A percentile compares a stretch with the other conserved stretches of the same genome.
These are phyloP conservation scores for Dasyprocta punctata DNA, from an alignment of 2,113 vertebrate species.

Conservation along the genomic window DNA sequence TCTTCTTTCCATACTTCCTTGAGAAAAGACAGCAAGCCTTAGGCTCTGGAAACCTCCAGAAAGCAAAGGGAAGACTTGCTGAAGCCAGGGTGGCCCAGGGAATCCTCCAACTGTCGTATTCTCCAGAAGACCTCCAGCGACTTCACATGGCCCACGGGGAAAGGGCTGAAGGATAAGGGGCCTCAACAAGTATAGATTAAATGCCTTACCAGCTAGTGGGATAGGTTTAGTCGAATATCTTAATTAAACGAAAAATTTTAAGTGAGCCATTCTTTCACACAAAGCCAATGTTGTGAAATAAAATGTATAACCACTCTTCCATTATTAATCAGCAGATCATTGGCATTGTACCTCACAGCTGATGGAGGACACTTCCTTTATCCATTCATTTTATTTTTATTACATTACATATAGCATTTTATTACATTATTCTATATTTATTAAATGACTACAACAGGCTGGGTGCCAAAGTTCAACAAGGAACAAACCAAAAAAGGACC, in stretches of 20 bases:
- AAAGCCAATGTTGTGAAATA: not conserved
- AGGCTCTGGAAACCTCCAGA: not conserved
- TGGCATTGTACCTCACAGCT: not conserved
- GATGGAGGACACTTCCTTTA: not conserved
- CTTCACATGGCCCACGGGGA: fast-evolving
- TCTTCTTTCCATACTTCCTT: not conserved
- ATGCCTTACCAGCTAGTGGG: not conserved
- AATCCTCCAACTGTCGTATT: not conserved
- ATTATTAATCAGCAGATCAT: not conserved
- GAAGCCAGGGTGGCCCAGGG: not conserved
- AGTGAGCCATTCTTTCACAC: conserved; percentile 15
- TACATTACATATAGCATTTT: not conserved
- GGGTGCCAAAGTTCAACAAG: not conserved
- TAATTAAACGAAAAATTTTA: conserved; percentile 6
- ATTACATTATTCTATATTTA: not conserved
- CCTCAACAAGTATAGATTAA: not conserved
- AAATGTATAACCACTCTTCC: not conserved
- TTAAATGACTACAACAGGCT: not conserved
- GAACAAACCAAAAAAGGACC: not conserved
- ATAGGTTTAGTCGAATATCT: not conserved
- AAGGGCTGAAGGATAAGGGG: not conserved
- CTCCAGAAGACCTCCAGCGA: not conserved
- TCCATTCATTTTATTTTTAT: not conserved
- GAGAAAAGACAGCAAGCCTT: not conserved
- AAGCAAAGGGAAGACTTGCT: too few relatives aligned